Evolutionary conservation across 1,140 invertebrate genomes (phyloP).

Genomic region (Propsilocerus akamusi): DNA sequence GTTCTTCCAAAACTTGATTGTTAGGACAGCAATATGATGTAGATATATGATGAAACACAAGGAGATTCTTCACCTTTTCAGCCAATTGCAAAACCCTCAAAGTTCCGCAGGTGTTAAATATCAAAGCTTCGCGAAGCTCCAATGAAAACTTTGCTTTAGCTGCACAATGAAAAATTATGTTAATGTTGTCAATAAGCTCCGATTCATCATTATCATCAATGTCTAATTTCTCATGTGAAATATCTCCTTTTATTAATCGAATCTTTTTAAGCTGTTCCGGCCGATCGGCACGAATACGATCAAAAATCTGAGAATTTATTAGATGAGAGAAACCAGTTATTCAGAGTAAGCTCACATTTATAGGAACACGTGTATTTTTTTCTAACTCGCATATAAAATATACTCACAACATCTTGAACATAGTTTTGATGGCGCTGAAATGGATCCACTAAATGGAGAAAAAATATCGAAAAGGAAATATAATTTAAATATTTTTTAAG

Average conservation of each 20-base stretch:
- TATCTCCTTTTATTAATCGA: conserved; percentile 62
- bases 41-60: conserved; percentile 58
- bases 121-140: conserved; percentile 45
- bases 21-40: conserved; percentile 69
- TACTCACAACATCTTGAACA: too few species aligned
- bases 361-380: too few species aligned
- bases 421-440: too few species aligned
- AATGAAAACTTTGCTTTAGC: conserved; percentile 86
- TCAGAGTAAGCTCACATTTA: too few species aligned
- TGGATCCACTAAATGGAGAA: too few species aligned
- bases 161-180: conserved; percentile 77
- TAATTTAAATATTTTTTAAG: too few species aligned
- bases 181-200: conserved; percentile 35
- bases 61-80: conserved; percentile 44
- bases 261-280: conserved; percentile 51
- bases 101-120: conserved; percentile 46
- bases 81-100: conserved; percentile 41
- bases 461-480: too few species aligned
- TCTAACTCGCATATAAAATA: too few species aligned
- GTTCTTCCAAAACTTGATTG: conserved; percentile 43
- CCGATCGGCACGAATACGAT: conserved; percentile 35
- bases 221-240: conserved; percentile 59
- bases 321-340: too few species aligned
- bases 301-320: conserved; percentile 42
- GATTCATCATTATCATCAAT: conserved; percentile 39